phyloP scores from a whole-genome alignment of 2,888 invertebrate genomes.

The Drosophila antonietae region DNA sequence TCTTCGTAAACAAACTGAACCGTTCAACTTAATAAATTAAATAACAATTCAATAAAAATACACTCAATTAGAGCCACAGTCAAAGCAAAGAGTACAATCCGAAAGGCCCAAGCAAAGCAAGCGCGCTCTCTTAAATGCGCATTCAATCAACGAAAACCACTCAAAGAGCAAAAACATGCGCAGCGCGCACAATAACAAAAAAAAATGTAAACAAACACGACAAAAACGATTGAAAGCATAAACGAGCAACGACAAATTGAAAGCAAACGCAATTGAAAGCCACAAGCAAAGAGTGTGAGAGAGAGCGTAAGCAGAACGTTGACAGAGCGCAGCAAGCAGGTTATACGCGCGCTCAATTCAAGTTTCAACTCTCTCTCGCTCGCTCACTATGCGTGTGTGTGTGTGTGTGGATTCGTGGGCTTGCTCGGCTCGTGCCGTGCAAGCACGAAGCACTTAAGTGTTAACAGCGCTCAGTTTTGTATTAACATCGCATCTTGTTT shows the following conservation, averaged over 20 bases:
- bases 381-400: background rate
- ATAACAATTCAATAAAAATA: slow-evolving; percentile 1
- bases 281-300: background rate
- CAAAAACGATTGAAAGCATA: slow-evolving; percentile 41
- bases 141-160: background rate
- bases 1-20: background rate
- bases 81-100: background rate
- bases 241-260: slow-evolving; percentile 34
- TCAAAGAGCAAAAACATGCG: slow-evolving; percentile 27
- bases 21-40: background rate
- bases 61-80: background rate
- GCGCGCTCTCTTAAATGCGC: slow-evolving; percentile 27
- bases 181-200: slow-evolving; percentile 18
- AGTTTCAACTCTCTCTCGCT: background rate
- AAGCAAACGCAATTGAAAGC: slow-evolving; percentile 50
- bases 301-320: slow-evolving; percentile 3
- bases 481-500: slow-evolving; percentile 55
- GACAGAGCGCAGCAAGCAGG: slow-evolving; percentile 11
- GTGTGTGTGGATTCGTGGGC: slow-evolving; percentile 6
- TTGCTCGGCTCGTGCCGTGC: slow-evolving; percentile 29
- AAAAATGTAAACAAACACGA: slow-evolving; percentile 57
- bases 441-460: slow-evolving; percentile 15
- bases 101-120: background rate
- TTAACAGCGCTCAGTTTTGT: slow-evolving; percentile 41
- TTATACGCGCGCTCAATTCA: slow-evolving; percentile 27